These are phyloP conservation scores for Lepidurus apus DNA, from an alignment of 1,140 invertebrate species.

Conservation along the genomic window DNA sequence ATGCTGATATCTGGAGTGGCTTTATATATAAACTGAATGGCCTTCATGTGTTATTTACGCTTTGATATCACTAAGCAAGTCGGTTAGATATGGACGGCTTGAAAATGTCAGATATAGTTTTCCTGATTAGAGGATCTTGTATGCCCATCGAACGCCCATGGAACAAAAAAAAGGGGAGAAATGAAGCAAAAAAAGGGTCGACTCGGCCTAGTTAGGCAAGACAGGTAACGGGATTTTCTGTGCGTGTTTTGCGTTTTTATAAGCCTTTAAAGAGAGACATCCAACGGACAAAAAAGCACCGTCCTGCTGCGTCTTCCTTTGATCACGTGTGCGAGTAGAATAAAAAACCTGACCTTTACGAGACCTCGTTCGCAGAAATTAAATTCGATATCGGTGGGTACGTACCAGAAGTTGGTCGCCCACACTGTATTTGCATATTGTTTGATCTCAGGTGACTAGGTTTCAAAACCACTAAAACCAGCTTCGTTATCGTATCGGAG, in stretches of 20 bases:
- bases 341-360: neutral
- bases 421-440: neutral
- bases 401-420: neutral
- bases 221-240: neutral
- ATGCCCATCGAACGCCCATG: neutral
- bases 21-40: no score
- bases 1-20: no score
- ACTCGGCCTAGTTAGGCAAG: neutral
- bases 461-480: neutral
- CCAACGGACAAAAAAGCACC: neutral
- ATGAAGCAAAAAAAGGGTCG: neutral
- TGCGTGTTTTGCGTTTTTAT: neutral
- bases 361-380: neutral
- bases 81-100: no score
- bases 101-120: neutral
- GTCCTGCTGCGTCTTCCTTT: neutral
- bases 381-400: slow-evolving; percentile 1
- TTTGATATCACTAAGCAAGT: no score
- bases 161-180: neutral
- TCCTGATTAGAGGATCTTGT: neutral
- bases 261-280: neutral
- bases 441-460: neutral
- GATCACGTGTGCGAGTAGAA: neutral
- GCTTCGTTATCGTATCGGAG: neutral
- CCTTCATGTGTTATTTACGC: no score